Base-by-base conservation (phyloP, 2,113 vertebrate species). In the Dolichotis patagonum region DNA sequence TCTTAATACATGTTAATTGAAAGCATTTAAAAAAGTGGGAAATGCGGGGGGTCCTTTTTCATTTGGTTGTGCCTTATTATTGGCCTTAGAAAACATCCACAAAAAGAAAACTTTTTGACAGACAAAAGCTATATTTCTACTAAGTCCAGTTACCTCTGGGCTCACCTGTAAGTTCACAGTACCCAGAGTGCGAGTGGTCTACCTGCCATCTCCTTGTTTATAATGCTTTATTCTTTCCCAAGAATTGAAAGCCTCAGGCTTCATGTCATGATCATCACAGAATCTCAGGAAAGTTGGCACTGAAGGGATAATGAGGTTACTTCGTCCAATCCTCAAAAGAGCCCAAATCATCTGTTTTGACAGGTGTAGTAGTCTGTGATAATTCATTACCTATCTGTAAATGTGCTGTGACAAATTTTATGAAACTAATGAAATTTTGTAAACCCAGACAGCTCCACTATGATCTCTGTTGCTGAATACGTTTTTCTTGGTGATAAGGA, bases 371-470 rank as follows among this genome's bases (percentile, higher is more conserved):
- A 60, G 63, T 86, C 24, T 58, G 28, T 54, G 67, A 82, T 94
- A 91, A 96, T 93, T 94, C 65, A 98, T 96, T 81, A 94, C 58
- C 81, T 95, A 71, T 77, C 67, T 97, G 12, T 82, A 95, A 96
- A 91, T 91, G 67, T 90, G 20, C 80, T 78, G 28, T 95, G 95
- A 86, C 89, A 97, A 94, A 96, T 91, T 97, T 95, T 97, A 96
- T 82, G 49, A 77, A 96, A 95, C 69, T 87, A 95, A 95, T 94
- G 84, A 97, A 93, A 96, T 97, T 94, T 98, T 92, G 96, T 95
- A 97, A 97, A 96, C 92, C 78, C 58, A 85, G 80, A 90, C 67
- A 96, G 84, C 52, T 89, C 86, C 20, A 54, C 80, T 75, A 87
- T 85, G 81, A 95, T 97, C 84, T 97, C 80, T 97, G 93, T 17